Percentiles rank a stretch among this genome's conserved stretches.
phyloP scores from a whole-genome alignment of 2,113 vertebrate species.

The Corvus cornix region DNA sequence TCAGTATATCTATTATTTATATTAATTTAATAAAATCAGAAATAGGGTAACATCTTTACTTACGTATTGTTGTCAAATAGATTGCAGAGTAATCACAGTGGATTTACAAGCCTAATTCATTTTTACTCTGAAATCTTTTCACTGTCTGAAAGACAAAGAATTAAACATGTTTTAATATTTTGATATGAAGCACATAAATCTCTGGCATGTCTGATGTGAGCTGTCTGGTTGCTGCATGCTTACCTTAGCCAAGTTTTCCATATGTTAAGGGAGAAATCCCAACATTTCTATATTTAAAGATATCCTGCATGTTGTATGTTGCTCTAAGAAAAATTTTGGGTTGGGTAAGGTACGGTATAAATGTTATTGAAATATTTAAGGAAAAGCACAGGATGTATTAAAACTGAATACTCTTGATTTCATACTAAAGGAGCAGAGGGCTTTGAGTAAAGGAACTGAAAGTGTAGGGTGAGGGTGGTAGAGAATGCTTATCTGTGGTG shows the following conservation, averaged over 20 bases:
- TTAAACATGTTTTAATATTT: neutral
- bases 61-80: neutral
- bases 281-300: neutral
- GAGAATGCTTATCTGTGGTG: neutral
- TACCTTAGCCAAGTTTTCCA: neutral
- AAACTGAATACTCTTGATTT: neutral
- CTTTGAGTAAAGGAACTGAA: neutral
- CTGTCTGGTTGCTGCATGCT: neutral
- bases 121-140: neutral
- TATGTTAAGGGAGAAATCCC: neutral
- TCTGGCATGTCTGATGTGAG: neutral
- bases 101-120: neutral
- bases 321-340: neutral
- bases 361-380: neutral
- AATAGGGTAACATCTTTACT: neutral
- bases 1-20: neutral
- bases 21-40: neutral
- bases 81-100: neutral
- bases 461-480: neutral
- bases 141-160: neutral
- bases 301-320: neutral
- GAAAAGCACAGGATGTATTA: neutral
- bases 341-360: neutral
- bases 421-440: neutral
- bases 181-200: neutral